phyloP scores from a whole-genome alignment of 2,888 invertebrate genomes.

The Tridacna gigas region DNA sequence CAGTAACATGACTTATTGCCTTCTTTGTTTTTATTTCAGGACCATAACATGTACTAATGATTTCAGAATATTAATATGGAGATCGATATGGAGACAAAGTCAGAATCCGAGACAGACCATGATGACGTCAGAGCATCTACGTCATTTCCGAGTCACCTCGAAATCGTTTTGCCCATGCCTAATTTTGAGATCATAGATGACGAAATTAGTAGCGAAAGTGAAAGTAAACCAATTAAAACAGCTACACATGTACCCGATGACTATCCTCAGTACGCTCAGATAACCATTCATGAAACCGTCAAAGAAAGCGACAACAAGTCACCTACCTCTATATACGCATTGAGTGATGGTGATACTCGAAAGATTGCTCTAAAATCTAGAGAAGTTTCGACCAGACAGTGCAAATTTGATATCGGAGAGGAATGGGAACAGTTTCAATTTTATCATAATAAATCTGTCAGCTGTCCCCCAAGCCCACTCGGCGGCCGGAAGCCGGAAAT shows the following conservation, averaged over 20 bases:
- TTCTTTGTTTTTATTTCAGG: too few relatives aligned
- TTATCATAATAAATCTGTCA: conserved; percentile 39
- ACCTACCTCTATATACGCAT: conserved; percentile 47
- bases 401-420: conserved; percentile 68
- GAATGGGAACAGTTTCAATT: conserved; percentile 72
- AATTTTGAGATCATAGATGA: conserved; percentile 32
- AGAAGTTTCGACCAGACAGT: conserved; percentile 56
- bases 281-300: conserved; percentile 23
- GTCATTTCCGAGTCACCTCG: conserved; percentile 39
- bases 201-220: neutral
- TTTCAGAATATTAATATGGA: too few relatives aligned
- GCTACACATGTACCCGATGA: conserved; percentile 1
- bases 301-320: neutral
- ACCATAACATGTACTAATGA: too few relatives aligned
- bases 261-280: conserved; percentile 32
- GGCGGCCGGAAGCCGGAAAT: conserved; percentile 25
- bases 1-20: too few relatives aligned
- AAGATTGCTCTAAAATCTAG: conserved; percentile 46
- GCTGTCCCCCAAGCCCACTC: conserved; percentile 66
- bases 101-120: neutral
- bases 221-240: conserved; percentile 8
- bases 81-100: neutral
- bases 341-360: conserved; percentile 33
- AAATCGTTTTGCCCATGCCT: conserved; percentile 35
- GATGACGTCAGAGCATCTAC: conserved; percentile 14